These are phyloP conservation scores for Rhea pennata DNA, from an alignment of 2,113 vertebrate genomes.

Conservation along the genomic window DNA sequence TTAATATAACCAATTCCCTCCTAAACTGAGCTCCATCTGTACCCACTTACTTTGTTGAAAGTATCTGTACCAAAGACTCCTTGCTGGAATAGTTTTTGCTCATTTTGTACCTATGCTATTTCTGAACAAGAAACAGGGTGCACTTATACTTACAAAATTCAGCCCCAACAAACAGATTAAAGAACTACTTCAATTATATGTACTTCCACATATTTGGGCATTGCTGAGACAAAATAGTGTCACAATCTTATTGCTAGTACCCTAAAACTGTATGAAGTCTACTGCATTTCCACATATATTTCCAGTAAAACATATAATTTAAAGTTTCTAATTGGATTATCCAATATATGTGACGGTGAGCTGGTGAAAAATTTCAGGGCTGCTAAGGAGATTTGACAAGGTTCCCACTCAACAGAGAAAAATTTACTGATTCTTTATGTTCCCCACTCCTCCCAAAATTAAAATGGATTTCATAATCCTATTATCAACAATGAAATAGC, in stretches of 20 bases:
- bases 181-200: too few species aligned
- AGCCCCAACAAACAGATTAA: not conserved
- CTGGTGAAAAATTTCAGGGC: not conserved
- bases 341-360: not conserved
- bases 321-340: not conserved
- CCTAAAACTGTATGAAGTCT: not conserved
- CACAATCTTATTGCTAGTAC: not conserved
- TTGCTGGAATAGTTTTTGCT: not conserved
- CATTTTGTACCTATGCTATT: not conserved
- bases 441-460: not conserved
- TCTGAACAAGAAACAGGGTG: not conserved
- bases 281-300: not conserved
- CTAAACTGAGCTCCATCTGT: not conserved
- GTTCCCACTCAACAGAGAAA: not conserved
- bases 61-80: not conserved
- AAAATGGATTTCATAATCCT: not conserved
- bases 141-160: fast-evolving
- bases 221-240: not conserved
- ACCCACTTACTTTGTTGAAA: not conserved
- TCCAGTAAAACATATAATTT: not conserved
- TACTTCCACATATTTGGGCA: not conserved
- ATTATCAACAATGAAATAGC: not conserved
- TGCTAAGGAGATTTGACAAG: not conserved
- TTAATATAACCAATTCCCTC: not conserved
- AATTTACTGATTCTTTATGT: not conserved